Base-by-base conservation (phyloP, 2,113 vertebrate species). In the Morone saxatilis region DNA sequence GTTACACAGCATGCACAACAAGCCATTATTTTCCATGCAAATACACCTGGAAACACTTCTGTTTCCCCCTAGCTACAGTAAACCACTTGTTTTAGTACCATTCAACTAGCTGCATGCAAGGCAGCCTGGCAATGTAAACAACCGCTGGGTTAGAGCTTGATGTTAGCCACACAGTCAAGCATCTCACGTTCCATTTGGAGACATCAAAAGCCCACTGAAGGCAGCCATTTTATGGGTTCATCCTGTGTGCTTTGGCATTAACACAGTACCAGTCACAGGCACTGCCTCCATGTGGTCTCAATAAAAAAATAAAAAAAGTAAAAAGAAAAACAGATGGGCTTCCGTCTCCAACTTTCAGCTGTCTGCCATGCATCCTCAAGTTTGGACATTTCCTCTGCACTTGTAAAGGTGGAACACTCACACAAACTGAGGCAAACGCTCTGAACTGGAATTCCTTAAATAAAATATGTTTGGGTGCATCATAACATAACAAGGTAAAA, bases 211-310 rank as follows among this genome's bases (percentile, higher is more conserved):
- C 80, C 80, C 9, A 71, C 78, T 79, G 80, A 77, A 84, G 85
- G 90, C 89, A 65, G 89, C 88, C 85, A 91, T 92, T 93, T 92
- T 93, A 91, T 89, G 81, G 86, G 91, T 92, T 92, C 88, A 92
- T 88, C 84, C 84, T 88, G 88, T 89, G 88, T 83, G 80, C 83
- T 90, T 91, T 90, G 92, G 89, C 90, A 88, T 89, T 76, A 81
- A 86, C 71, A 71, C 71, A 90, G 80, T 78, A 87, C 76, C 86
- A 86, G 88, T 86, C 85, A 57, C 78, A 88, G 86, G 83, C 84
- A 71, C 47, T 25, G 71, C 78, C 70, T 83, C 89, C 91, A 91
- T 88, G 84, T 94, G 92, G 88, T 89, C 87, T 86, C 77, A 87
- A 91, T 87, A 57, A 81, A 83, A 76, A 76, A 51, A 71, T 48